A percentile compares a stretch with the other conserved stretches of the same genome.
Conservation (phyloP, 2,113 vertebrate genomes). For the Plecotus auritus region DNA sequence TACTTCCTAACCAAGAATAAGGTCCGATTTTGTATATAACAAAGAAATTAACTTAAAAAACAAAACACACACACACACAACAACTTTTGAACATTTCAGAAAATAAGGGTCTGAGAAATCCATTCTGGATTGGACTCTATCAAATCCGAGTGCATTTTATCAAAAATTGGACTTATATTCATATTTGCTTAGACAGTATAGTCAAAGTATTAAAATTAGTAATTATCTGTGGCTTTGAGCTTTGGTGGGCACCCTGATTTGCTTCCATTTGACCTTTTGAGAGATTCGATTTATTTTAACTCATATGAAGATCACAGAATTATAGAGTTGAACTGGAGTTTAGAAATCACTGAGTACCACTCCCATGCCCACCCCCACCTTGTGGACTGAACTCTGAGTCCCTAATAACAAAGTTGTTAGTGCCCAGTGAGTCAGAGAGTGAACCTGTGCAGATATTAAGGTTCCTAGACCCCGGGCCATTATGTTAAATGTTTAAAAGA, state of each 20-base stretch:
- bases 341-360: background rate
- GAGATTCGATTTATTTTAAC: background rate
- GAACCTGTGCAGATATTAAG: background rate
- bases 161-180: background rate
- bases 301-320: background rate
- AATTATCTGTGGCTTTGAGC: background rate
- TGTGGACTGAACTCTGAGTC: background rate
- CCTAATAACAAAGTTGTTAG: background rate
- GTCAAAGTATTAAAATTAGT: background rate
- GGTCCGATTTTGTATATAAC: background rate
- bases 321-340: background rate
- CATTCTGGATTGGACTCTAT: background rate
- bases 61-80: background rate
- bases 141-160: background rate
- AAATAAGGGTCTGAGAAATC: background rate
- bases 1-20: background rate
- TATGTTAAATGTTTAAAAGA: too few species aligned
- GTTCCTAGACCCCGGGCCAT: background rate
- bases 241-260: background rate
- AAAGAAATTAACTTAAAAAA: background rate
- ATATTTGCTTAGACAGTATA: background rate
- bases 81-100: background rate
- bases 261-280: background rate
- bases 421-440: background rate
- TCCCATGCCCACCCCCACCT: accelerated